phyloP scores from a whole-genome alignment of 2,113 vertebrate genomes.

The Laticauda colubrina region DNA sequence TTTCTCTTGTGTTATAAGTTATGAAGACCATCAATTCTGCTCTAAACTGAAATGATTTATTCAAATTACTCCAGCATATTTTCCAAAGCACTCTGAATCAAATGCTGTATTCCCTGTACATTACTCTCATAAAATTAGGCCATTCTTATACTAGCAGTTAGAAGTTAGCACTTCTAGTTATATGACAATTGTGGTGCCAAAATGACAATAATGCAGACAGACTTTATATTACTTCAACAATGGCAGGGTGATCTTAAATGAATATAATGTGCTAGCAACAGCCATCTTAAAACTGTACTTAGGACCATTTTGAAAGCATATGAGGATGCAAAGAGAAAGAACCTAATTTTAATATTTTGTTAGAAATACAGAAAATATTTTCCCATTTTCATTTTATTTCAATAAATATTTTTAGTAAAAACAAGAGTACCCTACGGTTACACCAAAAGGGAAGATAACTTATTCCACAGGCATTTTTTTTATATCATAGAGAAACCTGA shows the following conservation, averaged over 20 bases:
- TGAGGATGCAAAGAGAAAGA: neutral
- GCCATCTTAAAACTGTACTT: neutral
- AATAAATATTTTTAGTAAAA: neutral
- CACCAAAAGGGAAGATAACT: neutral
- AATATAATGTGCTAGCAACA: neutral
- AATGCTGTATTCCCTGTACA: neutral
- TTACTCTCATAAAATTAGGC: neutral
- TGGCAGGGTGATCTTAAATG: neutral
- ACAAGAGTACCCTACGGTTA: neutral
- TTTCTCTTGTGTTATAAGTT: neutral
- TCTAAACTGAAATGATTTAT: neutral
- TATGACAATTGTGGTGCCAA: neutral
- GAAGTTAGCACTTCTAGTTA: neutral
- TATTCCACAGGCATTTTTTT: neutral
- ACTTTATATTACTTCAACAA: neutral
- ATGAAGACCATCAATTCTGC: neutral
- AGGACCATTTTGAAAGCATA: neutral
- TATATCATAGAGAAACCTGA: neutral
- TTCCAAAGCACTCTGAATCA: neutral
- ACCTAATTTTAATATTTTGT: neutral
- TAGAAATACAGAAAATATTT: neutral
- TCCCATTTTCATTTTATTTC: neutral
- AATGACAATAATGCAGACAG: neutral
- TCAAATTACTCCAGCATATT: neutral
- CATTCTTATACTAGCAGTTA: neutral